Evolutionary conservation across 2,797 vertebrate genomes (phyloP), one percentile per base, ranked within the genome.

Genomic region (Microctenopoma steveboyesi): DNA sequence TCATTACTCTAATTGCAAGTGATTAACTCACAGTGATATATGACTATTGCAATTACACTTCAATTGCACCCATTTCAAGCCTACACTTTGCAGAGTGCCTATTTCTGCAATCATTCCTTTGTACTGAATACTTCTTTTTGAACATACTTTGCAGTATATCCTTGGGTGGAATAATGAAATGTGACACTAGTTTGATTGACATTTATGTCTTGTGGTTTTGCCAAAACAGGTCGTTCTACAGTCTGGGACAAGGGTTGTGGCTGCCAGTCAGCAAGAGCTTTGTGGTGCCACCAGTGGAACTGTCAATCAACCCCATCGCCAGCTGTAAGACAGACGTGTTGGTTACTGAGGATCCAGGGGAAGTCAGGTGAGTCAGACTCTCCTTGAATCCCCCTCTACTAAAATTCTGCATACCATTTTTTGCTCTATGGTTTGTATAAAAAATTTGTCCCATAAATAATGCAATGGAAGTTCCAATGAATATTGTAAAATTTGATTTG

Each of bases 261-360:
- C 94, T 99, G 80, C 98, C 98, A 0, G 97, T 99, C 92, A 99
- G 97, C 89, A 99, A 99, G 91, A 99, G 96, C 89, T 99, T 99
- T 0, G 98, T 99, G 85, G 97, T 99, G 40, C 97, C 98, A 0
- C 98, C 98, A 0, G 95, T 99, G 89, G 97, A 99, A 69, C 94
- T 99, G 89, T 98, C 97, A 43, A 98, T 99, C 93, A 99, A 96
- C 84, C 98, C 98, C 4, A 94, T 99, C 15, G 98, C 98, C 89
- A 98, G 97, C 93, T 99, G 98, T 83, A 99, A 99, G 93, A 99
- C 98, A 0, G 98, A 99, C 22, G 97, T 99, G 57, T 87, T 98
- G 66, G 98, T 99, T 75, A 99, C 96, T 0, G 98, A 99, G 89
- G 98, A 99, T 86, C 97, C 98, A 4, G 97, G 96, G 35, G 97